Evolutionary conservation across 2,888 invertebrate genomes (phyloP).

Genomic region (Phyllotreta striolata): DNA sequence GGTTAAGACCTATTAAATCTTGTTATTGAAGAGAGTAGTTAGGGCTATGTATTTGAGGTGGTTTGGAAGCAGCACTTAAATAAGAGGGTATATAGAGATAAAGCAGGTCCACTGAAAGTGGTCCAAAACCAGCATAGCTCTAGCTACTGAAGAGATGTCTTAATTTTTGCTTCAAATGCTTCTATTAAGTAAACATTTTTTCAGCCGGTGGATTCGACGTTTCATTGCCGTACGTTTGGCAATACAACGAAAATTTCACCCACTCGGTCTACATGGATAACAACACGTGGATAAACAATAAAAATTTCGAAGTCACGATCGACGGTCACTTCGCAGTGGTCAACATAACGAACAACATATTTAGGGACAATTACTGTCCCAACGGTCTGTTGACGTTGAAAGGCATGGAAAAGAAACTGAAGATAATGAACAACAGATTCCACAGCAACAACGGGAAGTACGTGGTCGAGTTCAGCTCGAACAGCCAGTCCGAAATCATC

Average conservation of each 20-base stretch:
- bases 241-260: conserved; percentile 92
- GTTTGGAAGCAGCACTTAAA: too few relatives aligned
- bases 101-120: too few relatives aligned
- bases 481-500: conserved; percentile 92
- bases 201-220: conserved; percentile 85
- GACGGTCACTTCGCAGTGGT: conserved; percentile 93
- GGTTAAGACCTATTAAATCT: too few relatives aligned
- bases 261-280: conserved; percentile 89
- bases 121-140: too few relatives aligned
- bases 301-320: conserved; percentile 83
- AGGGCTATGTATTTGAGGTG: too few relatives aligned
- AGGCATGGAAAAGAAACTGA: conserved; percentile 97
- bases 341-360: conserved; percentile 85
- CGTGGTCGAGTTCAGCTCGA: conserved; percentile 86
- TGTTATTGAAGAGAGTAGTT: too few relatives aligned
- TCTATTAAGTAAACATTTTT: too few relatives aligned
- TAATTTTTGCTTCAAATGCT: too few relatives aligned
- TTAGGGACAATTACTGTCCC: conserved; percentile 85
- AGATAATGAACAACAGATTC: conserved; percentile 82
- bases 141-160: too few relatives aligned
- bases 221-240: conserved; percentile 92
- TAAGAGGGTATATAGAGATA: too few relatives aligned
- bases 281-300: conserved; percentile 87
- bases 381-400: conserved; percentile 79
- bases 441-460: conserved; percentile 81